A percentile compares a stretch with the other conserved stretches of the same genome.
Conservation (phyloP, 2,113 vertebrate genomes). For the Bungarus multicinctus region DNA sequence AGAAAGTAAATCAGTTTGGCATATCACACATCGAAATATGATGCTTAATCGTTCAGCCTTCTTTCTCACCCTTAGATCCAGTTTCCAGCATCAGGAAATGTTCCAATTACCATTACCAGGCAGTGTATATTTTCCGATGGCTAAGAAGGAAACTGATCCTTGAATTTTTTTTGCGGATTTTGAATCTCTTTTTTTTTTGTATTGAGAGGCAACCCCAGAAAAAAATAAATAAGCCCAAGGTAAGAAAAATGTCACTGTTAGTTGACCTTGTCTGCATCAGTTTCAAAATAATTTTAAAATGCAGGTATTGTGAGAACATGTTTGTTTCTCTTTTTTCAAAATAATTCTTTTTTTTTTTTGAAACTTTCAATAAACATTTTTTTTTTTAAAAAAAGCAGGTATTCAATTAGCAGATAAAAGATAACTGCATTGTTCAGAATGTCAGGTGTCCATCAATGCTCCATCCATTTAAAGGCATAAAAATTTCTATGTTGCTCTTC, state of each 20-base stretch:
- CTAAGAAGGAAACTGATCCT: background rate
- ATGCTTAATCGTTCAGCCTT: constrained; percentile 38
- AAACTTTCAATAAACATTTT: too few relatives aligned
- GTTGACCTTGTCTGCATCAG: background rate
- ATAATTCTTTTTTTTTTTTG: too few relatives aligned
- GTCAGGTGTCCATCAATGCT: too few relatives aligned
- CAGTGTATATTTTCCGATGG: constrained; percentile 11
- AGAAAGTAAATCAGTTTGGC: constrained; percentile 19
- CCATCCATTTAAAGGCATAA: too few relatives aligned
- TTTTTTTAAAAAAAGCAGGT: too few relatives aligned
- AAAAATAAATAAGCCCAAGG: background rate
- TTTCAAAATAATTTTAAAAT: background rate
- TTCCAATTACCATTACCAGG: constrained; percentile 47
- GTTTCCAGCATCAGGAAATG: constrained; percentile 48
- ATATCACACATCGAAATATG: constrained; percentile 47
- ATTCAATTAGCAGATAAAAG: too few relatives aligned
- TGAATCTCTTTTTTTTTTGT: background rate
- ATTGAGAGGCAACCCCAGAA: background rate
- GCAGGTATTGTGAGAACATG: too few relatives aligned
- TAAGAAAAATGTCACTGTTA: background rate
- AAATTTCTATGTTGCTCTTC: too few relatives aligned
- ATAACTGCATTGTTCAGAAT: too few relatives aligned
- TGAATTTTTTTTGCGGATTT: background rate
- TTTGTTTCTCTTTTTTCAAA: too few relatives aligned
- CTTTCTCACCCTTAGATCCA: constrained; percentile 21